Percentiles rank a stretch among this genome's conserved stretches.
These are phyloP conservation scores for Camarhynchus parvulus DNA, from an alignment of 2,113 vertebrate genomes.

Conservation along the genomic window DNA sequence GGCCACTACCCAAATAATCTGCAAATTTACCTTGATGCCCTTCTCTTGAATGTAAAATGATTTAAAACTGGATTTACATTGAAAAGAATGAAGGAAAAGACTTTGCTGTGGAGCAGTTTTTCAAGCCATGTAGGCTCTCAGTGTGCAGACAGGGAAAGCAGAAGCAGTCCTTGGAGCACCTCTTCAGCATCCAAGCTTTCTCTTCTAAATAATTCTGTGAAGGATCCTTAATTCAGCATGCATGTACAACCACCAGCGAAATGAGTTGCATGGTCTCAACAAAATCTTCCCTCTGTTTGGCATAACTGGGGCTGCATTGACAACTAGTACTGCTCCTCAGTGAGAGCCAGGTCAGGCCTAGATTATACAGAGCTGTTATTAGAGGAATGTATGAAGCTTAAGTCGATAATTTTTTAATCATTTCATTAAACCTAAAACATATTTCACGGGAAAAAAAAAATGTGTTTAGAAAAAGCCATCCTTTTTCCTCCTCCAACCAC, in stretches of 20 bases:
- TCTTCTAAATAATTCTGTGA: background rate
- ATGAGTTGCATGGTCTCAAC: constrained; percentile 20
- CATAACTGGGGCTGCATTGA: background rate
- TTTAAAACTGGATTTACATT: background rate
- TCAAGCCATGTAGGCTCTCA: background rate
- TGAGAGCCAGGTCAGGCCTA: background rate
- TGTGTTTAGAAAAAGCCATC: background rate
- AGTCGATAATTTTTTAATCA: background rate
- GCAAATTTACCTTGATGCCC: background rate
- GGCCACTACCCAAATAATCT: constrained; percentile 1
- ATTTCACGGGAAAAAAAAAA: background rate
- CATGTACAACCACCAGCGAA: background rate
- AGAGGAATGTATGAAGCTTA: background rate
- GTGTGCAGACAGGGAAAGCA: background rate
- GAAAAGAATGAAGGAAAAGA: background rate
- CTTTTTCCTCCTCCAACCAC: constrained; percentile 20
- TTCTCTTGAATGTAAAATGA: background rate
- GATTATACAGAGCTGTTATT: background rate
- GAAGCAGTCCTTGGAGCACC: background rate
- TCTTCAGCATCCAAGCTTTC: background rate
- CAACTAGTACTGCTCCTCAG: background rate
- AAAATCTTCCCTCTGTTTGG: background rate
- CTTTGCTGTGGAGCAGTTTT: background rate
- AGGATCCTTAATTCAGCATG: background rate
- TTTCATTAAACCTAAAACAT: constrained; percentile 3